Conservation (phyloP, 2,888 invertebrate genomes). For the Hesperia comma region DNA sequence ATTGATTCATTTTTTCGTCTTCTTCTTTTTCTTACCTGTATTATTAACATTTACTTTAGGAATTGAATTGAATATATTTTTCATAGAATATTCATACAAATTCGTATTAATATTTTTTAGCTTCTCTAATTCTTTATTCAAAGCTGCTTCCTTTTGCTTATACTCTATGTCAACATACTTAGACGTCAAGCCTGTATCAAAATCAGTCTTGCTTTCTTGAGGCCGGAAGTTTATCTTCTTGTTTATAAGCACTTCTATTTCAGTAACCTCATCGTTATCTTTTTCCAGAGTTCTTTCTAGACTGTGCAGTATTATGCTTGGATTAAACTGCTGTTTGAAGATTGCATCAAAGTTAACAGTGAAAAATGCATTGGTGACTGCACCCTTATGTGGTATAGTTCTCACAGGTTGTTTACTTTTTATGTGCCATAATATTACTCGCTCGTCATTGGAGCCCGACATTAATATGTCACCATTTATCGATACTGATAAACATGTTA, state of each 20-base stretch:
- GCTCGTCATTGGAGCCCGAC: conserved; percentile 90
- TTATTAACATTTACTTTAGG: conserved; percentile 40
- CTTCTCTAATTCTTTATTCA: conserved; percentile 79
- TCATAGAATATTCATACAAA: conserved; percentile 82
- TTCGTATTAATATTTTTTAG: conserved; percentile 84
- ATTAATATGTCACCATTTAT: conserved; percentile 88
- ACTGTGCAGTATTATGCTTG: conserved; percentile 82
- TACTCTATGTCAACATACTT: conserved; percentile 57
- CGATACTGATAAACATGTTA: conserved; percentile 89
- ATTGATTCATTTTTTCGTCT: conserved; percentile 48
- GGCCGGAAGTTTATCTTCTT: conserved; percentile 75
- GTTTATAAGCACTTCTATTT: conserved; percentile 69
- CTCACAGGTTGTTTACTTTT: conserved; percentile 89
- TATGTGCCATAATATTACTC: conserved; percentile 92
- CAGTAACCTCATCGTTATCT: conserved; percentile 72
- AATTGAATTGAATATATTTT: conserved; percentile 67
- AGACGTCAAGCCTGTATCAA: conserved; percentile 45
- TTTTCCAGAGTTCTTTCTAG: conserved; percentile 86
- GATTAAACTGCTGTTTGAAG: conserved; percentile 83
- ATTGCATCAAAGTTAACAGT: conserved; percentile 84
- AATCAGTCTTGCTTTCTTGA: conserved; percentile 42
- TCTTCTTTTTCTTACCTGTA: conserved; percentile 50
- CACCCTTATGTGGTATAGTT: conserved; percentile 88
- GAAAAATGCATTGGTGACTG: conserved; percentile 88
- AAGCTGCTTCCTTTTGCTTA: conserved; percentile 57